phyloP scores from a whole-genome alignment of 2,797 vertebrate genomes.

The Anolis apletophallus region DNA sequence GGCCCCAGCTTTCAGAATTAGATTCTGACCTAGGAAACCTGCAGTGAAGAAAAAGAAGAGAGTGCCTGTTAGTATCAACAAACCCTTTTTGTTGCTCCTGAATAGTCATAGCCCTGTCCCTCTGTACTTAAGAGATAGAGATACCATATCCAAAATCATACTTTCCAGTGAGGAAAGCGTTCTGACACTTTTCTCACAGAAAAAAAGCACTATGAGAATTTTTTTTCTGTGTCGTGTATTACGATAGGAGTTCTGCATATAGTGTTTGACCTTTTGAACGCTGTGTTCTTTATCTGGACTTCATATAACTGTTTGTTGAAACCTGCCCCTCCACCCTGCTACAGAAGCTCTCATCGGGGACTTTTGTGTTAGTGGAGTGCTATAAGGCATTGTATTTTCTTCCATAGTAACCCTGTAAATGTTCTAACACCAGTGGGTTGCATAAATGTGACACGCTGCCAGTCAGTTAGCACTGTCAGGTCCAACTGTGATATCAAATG shows the following conservation, averaged over 20 bases:
- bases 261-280: background rate
- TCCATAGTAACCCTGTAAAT: slow-evolving; percentile 68
- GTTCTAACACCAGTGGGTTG: slow-evolving; percentile 45
- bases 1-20: no score
- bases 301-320: background rate
- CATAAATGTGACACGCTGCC: slow-evolving; percentile 64
- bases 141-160: background rate
- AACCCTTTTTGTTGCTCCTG: background rate
- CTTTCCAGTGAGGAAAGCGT: background rate
- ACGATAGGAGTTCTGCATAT: background rate
- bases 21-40: background rate
- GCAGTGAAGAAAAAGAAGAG: background rate
- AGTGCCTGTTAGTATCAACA: background rate
- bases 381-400: slow-evolving; percentile 43
- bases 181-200: background rate
- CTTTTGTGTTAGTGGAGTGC: slow-evolving; percentile 31
- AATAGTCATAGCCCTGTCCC: no score
- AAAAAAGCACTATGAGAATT: background rate
- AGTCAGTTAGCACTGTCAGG: slow-evolving; percentile 69
- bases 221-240: background rate
- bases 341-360: slow-evolving; percentile 23
- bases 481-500: slow-evolving; percentile 76
- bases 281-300: background rate
- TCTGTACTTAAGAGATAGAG: background rate
- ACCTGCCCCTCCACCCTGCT: background rate